A percentile compares a stretch with the other conserved stretches of the same genome.
Evolutionary conservation across 1,140 invertebrate species (phyloP).

Genomic region (Lepidurus apus): DNA sequence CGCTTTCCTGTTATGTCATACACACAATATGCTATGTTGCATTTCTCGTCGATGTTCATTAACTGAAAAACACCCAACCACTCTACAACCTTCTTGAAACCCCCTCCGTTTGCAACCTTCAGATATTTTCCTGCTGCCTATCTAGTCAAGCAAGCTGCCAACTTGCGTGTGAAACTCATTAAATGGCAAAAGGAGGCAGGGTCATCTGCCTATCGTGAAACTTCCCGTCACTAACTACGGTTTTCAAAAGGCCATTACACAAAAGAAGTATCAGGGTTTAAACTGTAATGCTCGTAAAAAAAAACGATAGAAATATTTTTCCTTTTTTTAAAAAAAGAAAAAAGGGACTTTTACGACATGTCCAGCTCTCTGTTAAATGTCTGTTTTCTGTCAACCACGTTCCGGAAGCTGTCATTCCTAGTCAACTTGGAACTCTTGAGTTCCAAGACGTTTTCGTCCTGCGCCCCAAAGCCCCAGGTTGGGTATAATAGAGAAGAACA

Average conservation of each 20-base stretch:
- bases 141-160: not conserved
- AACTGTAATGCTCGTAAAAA: too few relatives aligned
- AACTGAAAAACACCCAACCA: not conserved
- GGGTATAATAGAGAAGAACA: too few relatives aligned
- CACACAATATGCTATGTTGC: not conserved
- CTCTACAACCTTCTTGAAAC: not conserved
- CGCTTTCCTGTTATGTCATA: not conserved
- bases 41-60: not conserved
- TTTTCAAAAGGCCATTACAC: not conserved
- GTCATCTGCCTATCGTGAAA: not conserved
- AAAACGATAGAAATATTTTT: too few relatives aligned
- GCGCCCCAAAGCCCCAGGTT: not conserved
- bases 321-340: too few relatives aligned
- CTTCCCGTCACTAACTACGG: not conserved
- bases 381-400: constrained; percentile 3
- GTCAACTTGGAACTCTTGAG: not conserved
- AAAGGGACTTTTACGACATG: not conserved
- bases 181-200: not conserved
- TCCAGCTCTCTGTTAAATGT: not conserved
- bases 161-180: not conserved
- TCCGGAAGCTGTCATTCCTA: not conserved
- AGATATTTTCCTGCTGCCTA: not conserved
- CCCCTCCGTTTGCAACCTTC: not conserved
- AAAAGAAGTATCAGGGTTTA: too few relatives aligned
- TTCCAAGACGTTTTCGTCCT: not conserved